Evolutionary conservation across 2,797 vertebrate species (phyloP), one percentile per base, ranked within the genome.

Genomic region (Enteromius mattozi): DNA sequence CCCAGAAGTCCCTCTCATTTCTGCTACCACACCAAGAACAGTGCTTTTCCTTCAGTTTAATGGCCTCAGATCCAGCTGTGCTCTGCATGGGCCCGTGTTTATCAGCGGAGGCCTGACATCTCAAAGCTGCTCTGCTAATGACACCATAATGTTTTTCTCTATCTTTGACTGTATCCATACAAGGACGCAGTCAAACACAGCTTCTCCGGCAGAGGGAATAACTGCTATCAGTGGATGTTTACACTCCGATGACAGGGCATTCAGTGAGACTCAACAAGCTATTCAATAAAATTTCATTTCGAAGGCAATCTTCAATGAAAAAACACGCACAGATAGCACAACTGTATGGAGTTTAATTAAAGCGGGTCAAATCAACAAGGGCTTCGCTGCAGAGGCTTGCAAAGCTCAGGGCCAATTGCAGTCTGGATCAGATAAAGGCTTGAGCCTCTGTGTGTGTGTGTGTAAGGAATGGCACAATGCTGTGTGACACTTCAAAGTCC

Each of bases 81-180:
- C 86, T 89, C 76, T 80, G 87, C 91, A 92, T 86, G 86, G 91
- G 82, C 85, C 80, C 66, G 82, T 91, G 92, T 91, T 91, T 92
- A 93, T 90, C 90, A 88, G 87, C 85, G 79, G 86, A 89, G 91
- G 87, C 92, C 87, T 83, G 86, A 87, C 89, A 88, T 90, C 87
- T 92, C 88, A 89, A 91, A 87, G 85, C 21, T 78, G 79, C 72
- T 89, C 47, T 68, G 84, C 92, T 96, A 95, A 96, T 92, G 93
- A 93, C 88, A 89, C 87, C 92, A 91, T 94, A 94, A 95, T 94
- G 91, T 90, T 86, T 88, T 93, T 94, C 92, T 92, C 92, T 91
- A 87, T 96, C 93, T 81, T 24, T 94, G 91, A 91, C 83, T 86
- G 88, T 89, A 70, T 88, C 89, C 88, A 19, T 90, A 93, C 92